These are phyloP conservation scores for Argya squamiceps DNA, from an alignment of 2,797 vertebrate species.

Conservation along the genomic window DNA sequence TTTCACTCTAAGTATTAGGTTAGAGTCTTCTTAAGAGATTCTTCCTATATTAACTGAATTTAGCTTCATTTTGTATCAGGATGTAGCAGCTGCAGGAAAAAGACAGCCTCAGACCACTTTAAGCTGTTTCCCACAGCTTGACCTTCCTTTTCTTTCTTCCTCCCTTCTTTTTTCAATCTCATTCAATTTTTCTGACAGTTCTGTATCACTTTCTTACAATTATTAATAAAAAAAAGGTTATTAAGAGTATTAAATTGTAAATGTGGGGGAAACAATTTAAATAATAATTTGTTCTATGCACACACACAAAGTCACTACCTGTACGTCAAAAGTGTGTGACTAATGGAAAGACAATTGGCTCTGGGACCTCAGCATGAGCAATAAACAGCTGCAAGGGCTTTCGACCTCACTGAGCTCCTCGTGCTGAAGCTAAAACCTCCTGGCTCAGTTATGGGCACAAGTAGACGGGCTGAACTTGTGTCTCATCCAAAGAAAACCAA, in stretches of 20 bases:
- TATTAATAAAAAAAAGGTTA: neutral
- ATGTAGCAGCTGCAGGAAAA: neutral
- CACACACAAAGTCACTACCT: neutral
- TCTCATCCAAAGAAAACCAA: neutral
- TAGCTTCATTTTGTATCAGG: neutral
- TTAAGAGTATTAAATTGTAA: neutral
- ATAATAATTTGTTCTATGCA: neutral
- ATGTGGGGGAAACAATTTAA: neutral
- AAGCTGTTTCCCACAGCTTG: neutral
- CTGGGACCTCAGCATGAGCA: neutral
- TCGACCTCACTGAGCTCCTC: neutral
- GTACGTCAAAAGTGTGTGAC: neutral
- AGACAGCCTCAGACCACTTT: neutral
- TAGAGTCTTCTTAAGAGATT: neutral
- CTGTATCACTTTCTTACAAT: neutral
- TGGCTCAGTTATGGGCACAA: neutral
- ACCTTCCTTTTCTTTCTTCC: neutral
- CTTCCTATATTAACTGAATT: neutral
- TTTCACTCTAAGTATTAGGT: neutral
- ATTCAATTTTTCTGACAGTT: neutral
- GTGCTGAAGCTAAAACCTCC: neutral
- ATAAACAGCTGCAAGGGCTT: neutral
- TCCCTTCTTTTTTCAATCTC: neutral
- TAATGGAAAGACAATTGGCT: neutral
- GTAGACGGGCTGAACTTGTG: neutral